These are phyloP conservation scores for Altica lythri DNA, from an alignment of 2,888 invertebrate species.

Conservation along the genomic window DNA sequence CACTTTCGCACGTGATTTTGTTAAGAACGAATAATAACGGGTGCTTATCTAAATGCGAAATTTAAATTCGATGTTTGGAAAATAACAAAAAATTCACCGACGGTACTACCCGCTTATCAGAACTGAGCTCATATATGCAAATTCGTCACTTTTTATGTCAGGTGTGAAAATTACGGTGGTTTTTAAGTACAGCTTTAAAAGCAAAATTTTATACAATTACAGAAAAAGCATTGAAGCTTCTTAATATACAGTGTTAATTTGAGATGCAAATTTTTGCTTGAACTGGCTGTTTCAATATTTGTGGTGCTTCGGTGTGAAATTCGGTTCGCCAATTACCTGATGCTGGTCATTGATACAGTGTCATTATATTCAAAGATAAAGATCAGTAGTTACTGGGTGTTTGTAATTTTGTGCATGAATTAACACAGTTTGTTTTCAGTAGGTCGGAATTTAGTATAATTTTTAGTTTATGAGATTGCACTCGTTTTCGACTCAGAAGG, in stretches of 20 bases:
- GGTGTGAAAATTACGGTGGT: conserved; percentile 35
- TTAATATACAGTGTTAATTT: conserved; percentile 37
- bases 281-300: conserved; percentile 33
- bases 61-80: no score
- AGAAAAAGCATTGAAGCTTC: conserved; percentile 32
- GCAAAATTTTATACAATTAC: conserved; percentile 37
- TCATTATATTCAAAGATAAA: conserved; percentile 6
- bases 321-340: conserved; percentile 10
- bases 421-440: no score
- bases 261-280: conserved; percentile 32
- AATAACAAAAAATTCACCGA: conserved; percentile 17
- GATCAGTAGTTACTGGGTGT: no score
- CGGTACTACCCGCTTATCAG: conserved; percentile 13
- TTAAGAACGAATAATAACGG: conserved; percentile 15
- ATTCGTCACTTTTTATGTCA: conserved; percentile 31
- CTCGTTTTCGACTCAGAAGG: no score
- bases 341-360: conserved; percentile 10
- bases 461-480: no score
- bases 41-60: no score
- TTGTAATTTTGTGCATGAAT: no score
- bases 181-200: conserved; percentile 27
- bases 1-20: conserved; percentile 25
- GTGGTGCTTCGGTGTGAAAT: conserved; percentile 18
- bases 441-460: no score
- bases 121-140: conserved; percentile 25